phyloP scores from a whole-genome alignment of 2,797 vertebrate genomes.

The Adelosebastes latens region DNA sequence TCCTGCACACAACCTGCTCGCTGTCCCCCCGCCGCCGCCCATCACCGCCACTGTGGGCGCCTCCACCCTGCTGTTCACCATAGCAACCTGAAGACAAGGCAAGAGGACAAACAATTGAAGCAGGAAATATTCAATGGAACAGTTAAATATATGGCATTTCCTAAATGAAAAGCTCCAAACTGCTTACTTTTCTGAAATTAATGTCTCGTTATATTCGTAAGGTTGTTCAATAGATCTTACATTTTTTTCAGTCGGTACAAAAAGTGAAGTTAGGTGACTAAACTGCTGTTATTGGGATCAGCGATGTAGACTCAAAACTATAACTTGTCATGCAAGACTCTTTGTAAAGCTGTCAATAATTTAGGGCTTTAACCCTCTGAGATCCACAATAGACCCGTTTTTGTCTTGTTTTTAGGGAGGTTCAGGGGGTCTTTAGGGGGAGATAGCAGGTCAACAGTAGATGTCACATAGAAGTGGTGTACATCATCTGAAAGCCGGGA shows the following conservation, averaged over 20 bases:
- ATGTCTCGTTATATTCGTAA: background rate
- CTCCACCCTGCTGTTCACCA: constrained; percentile 84
- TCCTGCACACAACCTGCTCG: constrained; percentile 77
- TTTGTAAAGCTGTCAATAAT: background rate
- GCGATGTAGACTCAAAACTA: background rate
- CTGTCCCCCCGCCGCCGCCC: constrained; percentile 53
- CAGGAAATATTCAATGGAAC: background rate
- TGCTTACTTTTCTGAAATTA: background rate
- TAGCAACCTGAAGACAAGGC: constrained; percentile 57
- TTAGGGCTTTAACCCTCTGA: background rate
- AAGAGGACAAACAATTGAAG: background rate
- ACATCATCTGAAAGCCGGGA: too few species aligned
- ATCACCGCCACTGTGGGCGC: constrained; percentile 73
- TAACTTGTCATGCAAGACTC: background rate
- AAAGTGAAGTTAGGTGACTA: background rate
- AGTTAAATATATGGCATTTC: background rate
- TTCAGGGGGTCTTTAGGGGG: too few species aligned
- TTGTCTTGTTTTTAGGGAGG: too few species aligned
- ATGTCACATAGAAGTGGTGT: too few species aligned
- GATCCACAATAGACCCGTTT: too few species aligned
- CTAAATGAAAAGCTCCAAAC: background rate
- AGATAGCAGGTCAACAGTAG: too few species aligned
- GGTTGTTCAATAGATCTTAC: background rate
- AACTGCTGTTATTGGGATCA: background rate
- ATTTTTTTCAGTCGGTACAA: background rate